Percentiles rank a stretch among this genome's conserved stretches.
Evolutionary conservation across 2,113 vertebrate species (phyloP).

Genomic region (Pseudorhombus dupliciocellatus): DNA sequence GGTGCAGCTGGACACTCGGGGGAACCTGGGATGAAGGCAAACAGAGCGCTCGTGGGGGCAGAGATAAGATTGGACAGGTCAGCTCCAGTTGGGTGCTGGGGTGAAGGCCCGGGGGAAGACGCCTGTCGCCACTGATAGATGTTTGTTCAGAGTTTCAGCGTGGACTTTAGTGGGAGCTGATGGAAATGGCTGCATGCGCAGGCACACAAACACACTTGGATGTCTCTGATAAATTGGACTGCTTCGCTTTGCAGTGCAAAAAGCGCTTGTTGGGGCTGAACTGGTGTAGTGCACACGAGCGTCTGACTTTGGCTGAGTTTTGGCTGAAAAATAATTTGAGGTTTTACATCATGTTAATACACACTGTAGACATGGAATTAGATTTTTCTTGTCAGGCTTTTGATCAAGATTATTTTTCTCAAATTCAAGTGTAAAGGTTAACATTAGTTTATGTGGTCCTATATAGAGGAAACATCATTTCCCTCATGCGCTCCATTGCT

Average conservation of each 20-base stretch:
- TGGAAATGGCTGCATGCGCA: constrained; percentile 28
- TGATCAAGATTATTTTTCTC: background rate
- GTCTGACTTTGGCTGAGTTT: background rate
- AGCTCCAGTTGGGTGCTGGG: constrained; percentile 41
- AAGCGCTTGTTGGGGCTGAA: background rate
- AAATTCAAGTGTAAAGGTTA: too few species aligned
- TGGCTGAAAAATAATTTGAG: background rate
- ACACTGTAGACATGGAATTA: background rate
- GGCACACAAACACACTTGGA: constrained; percentile 18
- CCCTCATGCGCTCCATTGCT: too few species aligned
- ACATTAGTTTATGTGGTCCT: too few species aligned
- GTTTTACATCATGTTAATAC: background rate
- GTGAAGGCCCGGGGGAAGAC: constrained; percentile 46
- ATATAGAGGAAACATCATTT: too few species aligned
- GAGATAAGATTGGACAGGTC: constrained; percentile 64
- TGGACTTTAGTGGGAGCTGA: constrained; percentile 58
- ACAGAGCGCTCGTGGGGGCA: constrained; percentile 35
- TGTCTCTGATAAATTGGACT: constrained; percentile 17
- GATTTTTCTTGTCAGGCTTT: background rate
- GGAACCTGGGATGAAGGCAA: constrained; percentile 44
- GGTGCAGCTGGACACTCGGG: background rate
- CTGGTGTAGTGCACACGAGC: background rate
- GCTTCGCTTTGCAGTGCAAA: background rate
- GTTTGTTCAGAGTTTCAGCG: constrained; percentile 55
- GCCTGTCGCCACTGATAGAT: constrained; percentile 65